A percentile compares a stretch with the other conserved stretches of the same genome.
Evolutionary conservation across 2,888 invertebrate species (phyloP).

Genomic region (Drosophila stalkeri): DNA sequence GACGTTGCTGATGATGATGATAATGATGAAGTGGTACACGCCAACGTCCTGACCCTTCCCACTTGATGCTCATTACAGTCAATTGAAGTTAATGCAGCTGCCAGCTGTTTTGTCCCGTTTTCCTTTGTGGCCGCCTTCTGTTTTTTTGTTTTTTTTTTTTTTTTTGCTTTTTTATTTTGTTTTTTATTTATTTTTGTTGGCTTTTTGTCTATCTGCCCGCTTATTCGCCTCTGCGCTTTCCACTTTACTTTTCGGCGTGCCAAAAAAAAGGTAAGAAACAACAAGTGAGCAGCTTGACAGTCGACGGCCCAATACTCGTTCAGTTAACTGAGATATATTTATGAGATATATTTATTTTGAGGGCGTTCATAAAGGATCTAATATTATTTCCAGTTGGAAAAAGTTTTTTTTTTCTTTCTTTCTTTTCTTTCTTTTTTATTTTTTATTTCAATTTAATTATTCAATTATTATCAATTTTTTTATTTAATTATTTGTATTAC

Average conservation of each 20-base stretch:
- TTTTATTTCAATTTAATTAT: no score
- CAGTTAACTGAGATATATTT: neutral
- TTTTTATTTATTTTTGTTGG: neutral
- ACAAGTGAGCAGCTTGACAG: neutral
- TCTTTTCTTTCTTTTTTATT: no score
- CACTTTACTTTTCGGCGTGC: conserved; percentile 1
- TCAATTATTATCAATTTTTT: no score
- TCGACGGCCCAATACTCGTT: neutral
- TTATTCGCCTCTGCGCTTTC: conserved; percentile 4
- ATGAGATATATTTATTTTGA: neutral
- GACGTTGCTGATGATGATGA: conserved; percentile 6
- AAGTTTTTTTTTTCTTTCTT: no score
- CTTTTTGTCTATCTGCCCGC: conserved; percentile 1
- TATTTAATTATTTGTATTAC: no score
- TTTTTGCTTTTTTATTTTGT: neutral
- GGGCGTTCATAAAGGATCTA: no score
- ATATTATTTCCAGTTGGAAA: no score
- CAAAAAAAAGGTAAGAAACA: conserved; percentile 24
- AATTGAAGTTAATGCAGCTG: conserved; percentile 69
- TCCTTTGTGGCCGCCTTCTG: conserved; percentile 6
- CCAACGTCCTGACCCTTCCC: conserved; percentile 38
- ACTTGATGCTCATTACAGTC: conserved; percentile 71
- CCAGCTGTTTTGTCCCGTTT: conserved; percentile 55
- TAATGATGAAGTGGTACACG: conserved; percentile 26
- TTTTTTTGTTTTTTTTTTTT: neutral